These are phyloP conservation scores for Danio choprae DNA, from an alignment of 2,797 vertebrate species.

Conservation along the genomic window DNA sequence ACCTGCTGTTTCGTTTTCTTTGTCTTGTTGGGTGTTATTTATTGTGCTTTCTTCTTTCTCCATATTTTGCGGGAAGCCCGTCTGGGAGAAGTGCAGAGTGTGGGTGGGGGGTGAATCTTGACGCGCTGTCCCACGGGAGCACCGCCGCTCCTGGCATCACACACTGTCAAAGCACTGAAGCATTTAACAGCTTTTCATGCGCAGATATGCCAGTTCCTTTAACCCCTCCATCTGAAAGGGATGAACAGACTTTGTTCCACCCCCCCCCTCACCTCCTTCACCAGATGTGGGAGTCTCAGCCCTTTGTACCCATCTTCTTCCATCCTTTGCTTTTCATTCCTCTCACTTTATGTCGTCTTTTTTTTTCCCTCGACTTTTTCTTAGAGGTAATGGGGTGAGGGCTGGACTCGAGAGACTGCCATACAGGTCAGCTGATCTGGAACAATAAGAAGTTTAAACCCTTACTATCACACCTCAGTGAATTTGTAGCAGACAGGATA, in stretches of 20 bases:
- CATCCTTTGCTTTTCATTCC: conserved; percentile 48
- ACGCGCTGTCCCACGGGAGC: conserved; percentile 63
- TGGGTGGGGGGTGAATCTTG: conserved; percentile 22
- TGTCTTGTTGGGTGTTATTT: conserved; percentile 71
- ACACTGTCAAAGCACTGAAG: conserved; percentile 84
- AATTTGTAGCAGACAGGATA: conserved; percentile 63
- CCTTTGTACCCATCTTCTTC: conserved; percentile 52
- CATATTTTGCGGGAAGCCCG: conserved; percentile 63
- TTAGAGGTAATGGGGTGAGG: conserved; percentile 72
- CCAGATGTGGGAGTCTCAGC: conserved; percentile 74
- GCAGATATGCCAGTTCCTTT: conserved; percentile 77
- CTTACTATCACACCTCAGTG: conserved; percentile 73
- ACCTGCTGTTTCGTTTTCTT: conserved; percentile 34
- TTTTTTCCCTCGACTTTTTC: conserved; percentile 62
- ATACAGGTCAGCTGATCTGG: conserved; percentile 73
- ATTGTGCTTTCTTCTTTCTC: conserved; percentile 64
- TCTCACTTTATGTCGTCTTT: conserved; percentile 56
- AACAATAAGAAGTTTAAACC: conserved; percentile 75
- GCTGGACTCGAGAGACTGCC: conserved; percentile 60
- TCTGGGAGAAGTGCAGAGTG: conserved; percentile 37
- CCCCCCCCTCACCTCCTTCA: conserved; percentile 40
- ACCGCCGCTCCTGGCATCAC: conserved; percentile 78
- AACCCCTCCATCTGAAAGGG: conserved; percentile 78
- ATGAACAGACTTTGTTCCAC: conserved; percentile 75
- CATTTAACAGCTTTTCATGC: conserved; percentile 83